Evolutionary conservation across 1,140 invertebrate species (phyloP), one percentile per base, ranked within the genome.

Genomic region (Elysia chlorotica): DNA sequence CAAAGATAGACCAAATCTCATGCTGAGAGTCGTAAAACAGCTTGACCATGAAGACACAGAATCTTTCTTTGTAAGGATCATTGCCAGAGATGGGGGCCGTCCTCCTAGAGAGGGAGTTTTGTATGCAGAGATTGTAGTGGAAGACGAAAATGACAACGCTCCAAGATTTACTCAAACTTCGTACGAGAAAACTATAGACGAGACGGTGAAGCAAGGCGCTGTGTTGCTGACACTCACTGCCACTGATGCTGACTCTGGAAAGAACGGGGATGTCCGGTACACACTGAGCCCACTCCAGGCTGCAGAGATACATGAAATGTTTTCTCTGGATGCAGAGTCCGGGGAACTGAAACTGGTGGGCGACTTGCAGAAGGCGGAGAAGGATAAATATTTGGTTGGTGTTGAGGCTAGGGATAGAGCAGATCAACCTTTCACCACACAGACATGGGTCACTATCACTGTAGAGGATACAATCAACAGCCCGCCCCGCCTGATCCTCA

Each of bases 211-310:
- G 80, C 94, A 96, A 1, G 80, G 1, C 95, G 97, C 69, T 19
- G 97, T 83, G 94, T 95, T 35, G 93, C 95, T 82, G 2, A 90
- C 96, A 94, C 93, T 98, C 59, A 94, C 93, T 61, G 96, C 97
- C 0, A 95, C 93, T 25, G 96, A 98, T 88, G 92, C 94, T 0
- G 96, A 99, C 88, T 96, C 95, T 79, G 96, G 96, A n/a, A 92
- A 96, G n/a, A 98, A 98, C 87, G 94, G 96, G 0, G 92, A 96
- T 87, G 94, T 99, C 23, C 95, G 95, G 87, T 99, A 98, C 88
- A 95, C 95, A 0, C 92, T 4, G 10, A 68, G 65, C 35, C 69
- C 77, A 1, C 65, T 65, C 23, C 77, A 78, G 38, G 80, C 21
- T 88, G 96, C 71, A 48, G 28, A 77, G 41, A 59, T 75, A 1